Evolutionary conservation across 2,113 vertebrate species (phyloP), one percentile per base, ranked within the genome.

Genomic region (Nestor notabilis): DNA sequence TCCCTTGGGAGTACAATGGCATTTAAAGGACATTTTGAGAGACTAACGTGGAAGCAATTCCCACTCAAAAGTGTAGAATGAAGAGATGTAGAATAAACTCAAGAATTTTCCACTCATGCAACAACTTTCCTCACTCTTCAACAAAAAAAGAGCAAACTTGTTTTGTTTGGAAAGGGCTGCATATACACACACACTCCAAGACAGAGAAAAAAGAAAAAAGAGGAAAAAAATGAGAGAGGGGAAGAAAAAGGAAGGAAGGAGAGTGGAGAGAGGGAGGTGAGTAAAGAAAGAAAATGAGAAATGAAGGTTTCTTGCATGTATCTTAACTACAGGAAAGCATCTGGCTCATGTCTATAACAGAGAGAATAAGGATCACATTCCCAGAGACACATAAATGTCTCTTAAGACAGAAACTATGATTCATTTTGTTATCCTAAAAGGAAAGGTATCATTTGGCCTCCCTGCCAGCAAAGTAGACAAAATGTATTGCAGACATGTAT

Each of bases 331-430:
- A 69, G 24, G 37, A 93, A 90, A 87, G 21, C 83, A 65, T 82
- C 61, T 97, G 80, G 43, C 72, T 95, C 86, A 33, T 61, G 52
- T 95, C 56, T 91, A 10, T n/a, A 93, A 53, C 68, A 78, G 56
- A 89, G 35, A 74, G 65, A 93, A 69, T 64, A 68, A 76, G 72
- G 61, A 94, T 91, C 80, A 72, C 17, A 44, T 93, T 94, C 63
- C 86, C 83, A 84, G 79, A 89, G 86, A 92, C 69, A 52, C 23
- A 78, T 16, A 83, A 93, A 83, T 0, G 0, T 41, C 28, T 89
- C 41, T 31, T 79, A 81, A 95, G 46, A 81, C 46, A 94, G 85
- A 95, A 95, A 81, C 24, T 75, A 94, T 87, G 46, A 92, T 93
- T 86, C 68, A 92, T 94, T 92, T 92, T 87, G 68, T 60, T 92